These are phyloP conservation scores for Drosophila tani DNA, from an alignment of 1,140 invertebrate genomes.

Conservation along the genomic window DNA sequence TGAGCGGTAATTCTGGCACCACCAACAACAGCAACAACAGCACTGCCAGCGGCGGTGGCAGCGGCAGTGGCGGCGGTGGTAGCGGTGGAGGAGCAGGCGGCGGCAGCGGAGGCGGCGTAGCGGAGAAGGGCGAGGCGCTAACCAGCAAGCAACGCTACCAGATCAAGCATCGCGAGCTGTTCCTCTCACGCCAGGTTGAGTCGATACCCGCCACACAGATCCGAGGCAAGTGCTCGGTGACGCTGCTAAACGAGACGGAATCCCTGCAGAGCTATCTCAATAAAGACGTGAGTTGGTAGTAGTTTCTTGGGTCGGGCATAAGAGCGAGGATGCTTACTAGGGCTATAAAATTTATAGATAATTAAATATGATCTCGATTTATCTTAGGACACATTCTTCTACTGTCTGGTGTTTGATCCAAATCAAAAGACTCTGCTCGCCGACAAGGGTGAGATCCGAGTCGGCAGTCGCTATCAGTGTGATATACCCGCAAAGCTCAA, in stretches of 20 bases:
- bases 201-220: constrained; percentile 99
- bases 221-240: constrained; percentile 99
- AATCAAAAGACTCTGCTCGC: constrained; percentile 99
- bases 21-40: constrained; percentile 56
- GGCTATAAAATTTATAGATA: background rate
- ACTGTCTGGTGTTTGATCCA: constrained; percentile 99
- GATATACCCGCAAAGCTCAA: constrained; percentile 91
- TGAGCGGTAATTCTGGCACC: constrained; percentile 52
- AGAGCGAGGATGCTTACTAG: background rate
- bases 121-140: constrained; percentile 85
- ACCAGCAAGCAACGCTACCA: constrained; percentile 94
- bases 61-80: background rate
- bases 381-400: constrained; percentile 97
- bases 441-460: constrained; percentile 96
- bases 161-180: constrained; percentile 98
- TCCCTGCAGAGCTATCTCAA: constrained; percentile 97
- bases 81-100: constrained; percentile 12
- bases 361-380: background rate
- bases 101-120: constrained; percentile 46
- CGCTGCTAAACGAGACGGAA: constrained; percentile 99
- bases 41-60: constrained; percentile 71
- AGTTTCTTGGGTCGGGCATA: background rate
- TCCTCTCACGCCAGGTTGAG: constrained; percentile 98
- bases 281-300: constrained; percentile 92
- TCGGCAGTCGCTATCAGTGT: constrained; percentile 98